Base-by-base conservation (phyloP, 2,797 vertebrate species). In the Micrastur ruficollis region DNA sequence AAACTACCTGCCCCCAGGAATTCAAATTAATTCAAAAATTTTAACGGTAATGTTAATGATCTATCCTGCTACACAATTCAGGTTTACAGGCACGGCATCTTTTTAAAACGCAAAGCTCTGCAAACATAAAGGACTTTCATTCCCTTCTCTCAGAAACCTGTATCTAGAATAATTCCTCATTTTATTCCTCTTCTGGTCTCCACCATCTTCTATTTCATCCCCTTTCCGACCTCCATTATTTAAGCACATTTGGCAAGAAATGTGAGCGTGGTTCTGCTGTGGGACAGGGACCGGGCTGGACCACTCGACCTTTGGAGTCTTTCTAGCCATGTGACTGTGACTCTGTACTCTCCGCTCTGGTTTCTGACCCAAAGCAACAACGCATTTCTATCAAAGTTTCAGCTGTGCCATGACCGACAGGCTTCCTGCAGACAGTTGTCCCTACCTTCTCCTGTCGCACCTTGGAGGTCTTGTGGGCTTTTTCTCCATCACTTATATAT, bases 381-480 rank as follows among this genome's bases (percentile, higher is more conserved):
- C 26, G 56, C n/a, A 9, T 21, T 34, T 38, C 44, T 8, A 4
- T 6, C 52, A 26, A 11, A 49, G 49, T 1, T 2, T 29, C 56
- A 70, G 49, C 31, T 25, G n/a, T n/a, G 31, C 46, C 62, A 11
- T 0, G 8, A 47, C 52, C 61, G n/a, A 14, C 40, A 38, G 36
- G 2, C 32, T 71, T 46, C 3, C 32, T 6, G 26, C 10, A 23
- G 61, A 29, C 56, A 32, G 19, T 6, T 19, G 18, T 3, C 44
- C 56, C 26, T 40, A 5, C 31, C 62, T 79, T 44, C 70, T 63
- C 29, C 70, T 5, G 2, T 5, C 23, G n/a, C 1, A 17, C 21
- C 0, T 1, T 12, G 42, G 21, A 34, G 56, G 27, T 5, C 10
- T 14, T 29, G 29, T 0, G 34, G 61, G 29, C 8, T 21, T 59